Evolutionary conservation across 2,888 invertebrate species (phyloP).

Genomic region (Eustalomyia histrio): DNA sequence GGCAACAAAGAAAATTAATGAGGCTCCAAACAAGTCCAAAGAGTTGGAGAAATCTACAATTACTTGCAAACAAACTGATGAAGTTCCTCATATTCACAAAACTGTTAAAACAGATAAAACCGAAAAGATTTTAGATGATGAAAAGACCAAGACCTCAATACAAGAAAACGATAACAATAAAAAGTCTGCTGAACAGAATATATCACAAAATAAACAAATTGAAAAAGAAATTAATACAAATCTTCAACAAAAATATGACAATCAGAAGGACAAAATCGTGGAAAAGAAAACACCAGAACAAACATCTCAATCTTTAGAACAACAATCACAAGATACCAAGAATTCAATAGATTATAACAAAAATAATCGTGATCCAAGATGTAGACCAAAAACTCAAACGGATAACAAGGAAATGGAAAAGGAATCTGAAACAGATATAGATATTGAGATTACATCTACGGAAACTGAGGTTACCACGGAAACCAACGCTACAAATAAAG

Average conservation of each 20-base stretch:
- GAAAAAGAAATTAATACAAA: not conserved
- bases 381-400: constrained; percentile 26
- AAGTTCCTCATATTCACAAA: not conserved
- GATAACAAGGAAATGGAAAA: constrained; percentile 5
- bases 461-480: constrained; percentile 21
- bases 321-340: not conserved
- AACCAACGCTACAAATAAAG: constrained; percentile 5
- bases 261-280: constrained; percentile 11
- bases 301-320: not conserved
- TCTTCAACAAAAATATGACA: not conserved
- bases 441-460: constrained; percentile 19
- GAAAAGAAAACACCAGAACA: constrained; percentile 3
- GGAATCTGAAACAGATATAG: not conserved
- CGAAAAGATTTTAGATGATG: constrained; percentile 2
- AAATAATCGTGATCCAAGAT: constrained; percentile 52
- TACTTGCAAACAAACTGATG: not conserved
- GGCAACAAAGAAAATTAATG: too few species aligned
- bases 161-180: not conserved
- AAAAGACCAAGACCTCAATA: not conserved
- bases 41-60: too few species aligned
- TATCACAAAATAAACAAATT: not conserved
- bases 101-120: not conserved
- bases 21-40: too few species aligned
- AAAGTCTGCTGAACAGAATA: constrained; percentile 33
- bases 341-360: not conserved